Evolutionary conservation across 2,888 invertebrate species (phyloP).

Genomic region (Xestia sexstrigata): DNA sequence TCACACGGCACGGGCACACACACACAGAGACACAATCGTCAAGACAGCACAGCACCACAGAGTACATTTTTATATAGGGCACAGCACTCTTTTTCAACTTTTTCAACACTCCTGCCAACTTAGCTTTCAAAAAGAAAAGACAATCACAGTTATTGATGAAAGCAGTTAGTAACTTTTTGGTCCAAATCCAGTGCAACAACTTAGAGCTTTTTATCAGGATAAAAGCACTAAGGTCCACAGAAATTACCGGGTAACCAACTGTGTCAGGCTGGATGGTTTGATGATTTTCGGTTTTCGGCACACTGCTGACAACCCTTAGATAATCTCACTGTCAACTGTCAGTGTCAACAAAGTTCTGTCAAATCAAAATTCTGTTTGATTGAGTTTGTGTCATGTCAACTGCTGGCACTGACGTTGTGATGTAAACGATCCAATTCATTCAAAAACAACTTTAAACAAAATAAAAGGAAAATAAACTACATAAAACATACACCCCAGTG

Average conservation of each 20-base stretch:
- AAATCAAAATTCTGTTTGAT: background rate
- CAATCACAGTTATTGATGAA: background rate
- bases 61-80: too few relatives aligned
- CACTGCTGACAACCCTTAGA: constrained; percentile 19
- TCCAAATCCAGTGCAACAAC: background rate
- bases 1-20: constrained; percentile 7
- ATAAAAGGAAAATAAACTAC: too few relatives aligned
- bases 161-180: background rate
- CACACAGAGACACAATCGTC: constrained; percentile 58
- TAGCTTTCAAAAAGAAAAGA: constrained; percentile 12
- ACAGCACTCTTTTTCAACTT: background rate
- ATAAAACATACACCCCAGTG: background rate
- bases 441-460: background rate
- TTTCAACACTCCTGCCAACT: constrained; percentile 19
- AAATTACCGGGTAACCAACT: background rate
- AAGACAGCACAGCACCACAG: background rate
- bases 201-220: background rate
- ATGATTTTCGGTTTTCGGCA: constrained; percentile 1
- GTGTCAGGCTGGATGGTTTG: background rate
- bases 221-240: background rate
- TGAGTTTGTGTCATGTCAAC: background rate
- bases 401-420: background rate
- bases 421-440: background rate
- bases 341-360: background rate
- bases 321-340: background rate